Evolutionary conservation across 2,113 vertebrate genomes (phyloP), one percentile per base, ranked within the genome.

Genomic region (Cyrtonyx montezumae): DNA sequence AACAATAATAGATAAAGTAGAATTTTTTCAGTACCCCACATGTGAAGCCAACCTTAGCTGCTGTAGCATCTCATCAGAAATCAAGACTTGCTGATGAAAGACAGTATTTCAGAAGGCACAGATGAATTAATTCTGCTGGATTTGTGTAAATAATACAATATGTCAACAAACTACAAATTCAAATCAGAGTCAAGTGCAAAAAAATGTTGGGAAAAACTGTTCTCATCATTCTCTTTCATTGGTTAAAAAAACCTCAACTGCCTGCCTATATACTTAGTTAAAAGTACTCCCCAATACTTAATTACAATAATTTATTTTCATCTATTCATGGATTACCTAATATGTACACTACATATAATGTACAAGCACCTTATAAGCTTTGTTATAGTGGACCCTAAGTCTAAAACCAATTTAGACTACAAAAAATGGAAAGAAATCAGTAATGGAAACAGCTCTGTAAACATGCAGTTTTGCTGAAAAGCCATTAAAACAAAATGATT

Each of bases 1-100:
- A 86, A 15, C 0, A 0, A 43, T 40, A 88, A 75, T 0, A 1
- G 21, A 48, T 8, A 49, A 53, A 74, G 22, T 4, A 14, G 36
- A 12, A 48, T 25, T 91, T 73, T 32, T 61, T 80, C 58, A 68
- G 13, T 77, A 62, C 21, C 7, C 32, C 58, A 45, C 28, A 21
- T 21, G 73, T 7, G 15, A 68, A 69, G 45, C 4, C 22, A 4
- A 45, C 20, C 25, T 83, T 68, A 70, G 82, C 55, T n/a, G 15
- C 48, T 62, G n/a, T 26, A 23, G 30, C 30, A 55, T 82, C 67
- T 25, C 82, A 68, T 19, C 32, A 68, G 19, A 79, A 85, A 25
- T 22, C 43, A 69, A 71, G 32, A 46, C 34, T 36, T 68, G 19
- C 9, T 61, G 40, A 84, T 51, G 49, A 83, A 7, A 51, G 19